Evolutionary conservation across 92 coral and sea anemone genomes (phyloP).

Genomic region (Phymanthus crucifer): DNA sequence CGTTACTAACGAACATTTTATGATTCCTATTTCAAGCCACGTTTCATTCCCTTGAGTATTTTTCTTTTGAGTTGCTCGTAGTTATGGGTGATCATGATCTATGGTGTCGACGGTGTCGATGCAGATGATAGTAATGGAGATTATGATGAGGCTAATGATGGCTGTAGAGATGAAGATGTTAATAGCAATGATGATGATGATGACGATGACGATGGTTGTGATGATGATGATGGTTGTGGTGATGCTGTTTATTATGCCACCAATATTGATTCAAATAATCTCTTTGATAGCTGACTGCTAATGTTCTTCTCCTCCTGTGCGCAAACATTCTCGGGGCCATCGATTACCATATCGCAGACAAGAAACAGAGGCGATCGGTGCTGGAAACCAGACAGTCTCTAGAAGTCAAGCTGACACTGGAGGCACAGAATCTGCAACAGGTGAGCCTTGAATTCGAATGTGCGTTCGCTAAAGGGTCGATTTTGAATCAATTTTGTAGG

Average conservation of each 20-base stretch:
- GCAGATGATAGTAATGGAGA: background rate
- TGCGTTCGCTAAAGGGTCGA: no score
- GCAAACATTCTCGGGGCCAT: constrained; percentile 85
- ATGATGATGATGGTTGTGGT: background rate
- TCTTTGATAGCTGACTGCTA: constrained; percentile 73
- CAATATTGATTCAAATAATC: background rate
- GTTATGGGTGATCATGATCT: background rate
- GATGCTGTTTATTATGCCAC: no score
- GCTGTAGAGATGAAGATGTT: background rate
- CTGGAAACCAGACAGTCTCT: constrained; percentile 91
- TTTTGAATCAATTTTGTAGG: no score
- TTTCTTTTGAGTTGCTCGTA: no score
- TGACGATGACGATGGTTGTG: background rate
- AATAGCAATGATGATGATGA: background rate
- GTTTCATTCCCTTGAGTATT: no score
- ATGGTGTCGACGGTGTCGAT: background rate
- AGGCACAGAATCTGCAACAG: constrained; percentile 93
- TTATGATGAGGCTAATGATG: background rate
- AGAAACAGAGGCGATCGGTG: constrained; percentile 89
- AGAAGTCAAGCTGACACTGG: constrained; percentile 79
- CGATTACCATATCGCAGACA: constrained; percentile 89
- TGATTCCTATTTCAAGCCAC: no score
- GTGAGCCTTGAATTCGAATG: no score
- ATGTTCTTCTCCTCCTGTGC: constrained; percentile 78
- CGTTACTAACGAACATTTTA: no score